Evolutionary conservation across 1,140 invertebrate genomes (phyloP).

Genomic region (Laupala kohalensis): DNA sequence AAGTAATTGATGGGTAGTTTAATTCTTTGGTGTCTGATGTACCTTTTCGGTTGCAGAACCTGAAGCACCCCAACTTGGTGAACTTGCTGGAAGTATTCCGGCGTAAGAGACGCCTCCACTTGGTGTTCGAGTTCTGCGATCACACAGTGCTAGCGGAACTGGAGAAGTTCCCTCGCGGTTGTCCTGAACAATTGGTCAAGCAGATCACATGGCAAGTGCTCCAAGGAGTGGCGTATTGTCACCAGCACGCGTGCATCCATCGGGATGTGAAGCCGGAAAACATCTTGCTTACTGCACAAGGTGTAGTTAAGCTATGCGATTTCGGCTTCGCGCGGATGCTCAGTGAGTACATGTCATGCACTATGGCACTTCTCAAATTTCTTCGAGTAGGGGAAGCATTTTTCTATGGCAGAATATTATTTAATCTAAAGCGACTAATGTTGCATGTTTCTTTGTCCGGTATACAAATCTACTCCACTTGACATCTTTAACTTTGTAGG

Average conservation of each 20-base stretch:
- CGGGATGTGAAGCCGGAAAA: conserved; percentile 98
- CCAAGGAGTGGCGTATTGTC: conserved; percentile 90
- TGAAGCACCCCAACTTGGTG: conserved; percentile 96
- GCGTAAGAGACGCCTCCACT: conserved; percentile 86
- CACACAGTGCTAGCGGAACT: conserved; percentile 92
- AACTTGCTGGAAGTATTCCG: conserved; percentile 97
- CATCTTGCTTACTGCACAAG: conserved; percentile 86
- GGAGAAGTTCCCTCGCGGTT: conserved; percentile 75
- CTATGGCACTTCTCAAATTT: no score
- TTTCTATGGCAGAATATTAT: not conserved
- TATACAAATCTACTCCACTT: no score
- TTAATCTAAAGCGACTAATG: not conserved
- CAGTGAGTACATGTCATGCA: conserved; percentile 48
- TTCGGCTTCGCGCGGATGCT: conserved; percentile 97
- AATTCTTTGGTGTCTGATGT: no score
- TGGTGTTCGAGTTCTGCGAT: conserved; percentile 98
- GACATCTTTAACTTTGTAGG: no score
- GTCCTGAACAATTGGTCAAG: conserved; percentile 74
- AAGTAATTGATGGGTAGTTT: no score
- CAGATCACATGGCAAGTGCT: conserved; percentile 93
- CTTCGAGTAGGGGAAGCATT: no score
- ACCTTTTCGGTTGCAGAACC: conserved; percentile 52
- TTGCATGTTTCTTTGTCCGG: no score
- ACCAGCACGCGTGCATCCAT: conserved; percentile 91
- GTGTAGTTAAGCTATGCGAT: conserved; percentile 94